phyloP scores from a whole-genome alignment of 2,888 invertebrate genomes.

The Arctia plantaginis region DNA sequence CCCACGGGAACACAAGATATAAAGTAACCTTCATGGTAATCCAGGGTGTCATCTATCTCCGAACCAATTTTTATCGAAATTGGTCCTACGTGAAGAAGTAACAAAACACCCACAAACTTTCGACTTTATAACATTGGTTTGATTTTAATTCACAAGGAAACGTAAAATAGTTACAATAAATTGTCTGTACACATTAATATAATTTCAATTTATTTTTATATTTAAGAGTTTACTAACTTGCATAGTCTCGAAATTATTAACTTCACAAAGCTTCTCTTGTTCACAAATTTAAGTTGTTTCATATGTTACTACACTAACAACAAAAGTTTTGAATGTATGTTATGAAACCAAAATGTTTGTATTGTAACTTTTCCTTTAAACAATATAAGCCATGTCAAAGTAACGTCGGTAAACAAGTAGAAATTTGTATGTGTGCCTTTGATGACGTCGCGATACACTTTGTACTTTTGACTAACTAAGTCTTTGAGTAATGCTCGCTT shows the following conservation, averaged over 20 bases:
- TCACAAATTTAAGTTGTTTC: not conserved
- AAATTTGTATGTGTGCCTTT: slow-evolving; percentile 1
- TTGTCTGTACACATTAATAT: not conserved
- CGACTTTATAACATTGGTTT: too few species aligned
- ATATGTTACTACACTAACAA: not conserved
- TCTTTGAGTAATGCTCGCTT: not conserved
- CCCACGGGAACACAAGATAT: too few species aligned
- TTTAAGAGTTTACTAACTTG: not conserved
- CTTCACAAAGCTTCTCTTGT: not conserved
- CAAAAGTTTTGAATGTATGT: not conserved
- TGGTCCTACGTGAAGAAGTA: too few species aligned
- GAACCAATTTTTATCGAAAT: too few species aligned
- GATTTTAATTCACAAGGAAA: too few species aligned
- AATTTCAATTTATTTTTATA: too few species aligned
- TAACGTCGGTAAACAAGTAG: not conserved
- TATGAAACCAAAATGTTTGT: not conserved
- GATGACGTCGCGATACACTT: not conserved
- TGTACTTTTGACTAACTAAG: not conserved
- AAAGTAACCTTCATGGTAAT: too few species aligned
- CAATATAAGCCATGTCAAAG: not conserved
- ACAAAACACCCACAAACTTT: too few species aligned
- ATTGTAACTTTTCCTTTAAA: not conserved
- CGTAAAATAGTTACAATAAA: too few species aligned
- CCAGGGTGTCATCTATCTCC: too few species aligned
- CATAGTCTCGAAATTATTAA: not conserved